phyloP scores from a whole-genome alignment of 2,797 vertebrate genomes.

The Cryptoprocta ferox region DNA sequence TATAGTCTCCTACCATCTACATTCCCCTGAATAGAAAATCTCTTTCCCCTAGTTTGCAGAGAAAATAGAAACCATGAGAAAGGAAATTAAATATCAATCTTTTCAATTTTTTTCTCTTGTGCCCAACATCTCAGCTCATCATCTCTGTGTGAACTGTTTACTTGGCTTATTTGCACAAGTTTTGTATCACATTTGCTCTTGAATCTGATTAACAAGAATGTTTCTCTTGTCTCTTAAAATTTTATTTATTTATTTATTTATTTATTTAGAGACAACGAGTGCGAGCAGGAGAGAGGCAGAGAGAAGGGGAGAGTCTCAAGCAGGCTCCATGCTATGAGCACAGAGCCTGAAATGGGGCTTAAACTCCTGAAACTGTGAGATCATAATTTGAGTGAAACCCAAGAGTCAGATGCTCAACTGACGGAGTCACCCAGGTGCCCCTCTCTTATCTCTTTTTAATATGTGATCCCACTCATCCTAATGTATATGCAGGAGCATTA shows the following conservation, averaged over 20 bases:
- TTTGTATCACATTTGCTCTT: no score
- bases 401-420: neutral
- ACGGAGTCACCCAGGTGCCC: neutral
- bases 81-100: neutral
- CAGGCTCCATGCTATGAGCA: neutral
- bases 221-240: no score
- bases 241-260: no score
- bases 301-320: neutral
- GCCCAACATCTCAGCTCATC: slow-evolving; percentile 59
- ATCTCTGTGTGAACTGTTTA: slow-evolving; percentile 67
- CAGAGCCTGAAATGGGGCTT: neutral
- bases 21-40: neutral
- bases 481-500: slow-evolving; percentile 73
- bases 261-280: no score
- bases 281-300: no score
- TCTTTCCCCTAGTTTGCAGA: neutral
- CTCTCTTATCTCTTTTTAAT: neutral
- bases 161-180: no score
- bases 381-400: neutral
- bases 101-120: neutral
- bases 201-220: no score
- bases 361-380: neutral
- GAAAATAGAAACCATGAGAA: neutral
- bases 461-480: slow-evolving; percentile 74
- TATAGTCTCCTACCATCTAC: neutral